A percentile compares a stretch with the other conserved stretches of the same genome.
These are phyloP conservation scores for Cotesia congregata DNA, from an alignment of 2,888 invertebrate genomes.

Conservation along the genomic window DNA sequence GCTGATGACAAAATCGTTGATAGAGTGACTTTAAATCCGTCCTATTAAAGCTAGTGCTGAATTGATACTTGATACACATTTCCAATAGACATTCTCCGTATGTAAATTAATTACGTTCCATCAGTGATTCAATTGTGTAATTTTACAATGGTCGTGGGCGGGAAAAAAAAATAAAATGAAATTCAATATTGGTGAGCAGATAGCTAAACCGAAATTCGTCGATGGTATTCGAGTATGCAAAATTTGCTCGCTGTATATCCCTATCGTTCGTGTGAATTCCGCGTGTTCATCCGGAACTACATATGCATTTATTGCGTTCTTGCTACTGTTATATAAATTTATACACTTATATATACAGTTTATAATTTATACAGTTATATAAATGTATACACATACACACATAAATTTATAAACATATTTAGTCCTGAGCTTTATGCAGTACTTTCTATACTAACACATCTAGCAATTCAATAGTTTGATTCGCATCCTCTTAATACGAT, in stretches of 20 bases:
- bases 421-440: background rate
- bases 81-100: background rate
- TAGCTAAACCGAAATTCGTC: background rate
- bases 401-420: background rate
- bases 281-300: background rate
- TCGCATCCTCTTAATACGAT: background rate
- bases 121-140: background rate
- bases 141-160: background rate
- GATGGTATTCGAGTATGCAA: background rate
- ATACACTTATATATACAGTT: too few species aligned
- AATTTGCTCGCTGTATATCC: background rate
- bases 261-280: background rate
- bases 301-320: conserved; percentile 21
- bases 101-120: conserved; percentile 22
- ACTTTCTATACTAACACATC: background rate
- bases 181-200: conserved; percentile 6
- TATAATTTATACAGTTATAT: too few species aligned
- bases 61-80: conserved; percentile 12
- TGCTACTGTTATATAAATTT: background rate
- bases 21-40: background rate
- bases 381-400: background rate
- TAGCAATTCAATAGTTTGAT: background rate
- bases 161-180: background rate
- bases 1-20: background rate
- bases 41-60: background rate